A percentile compares a stretch with the other conserved stretches of the same genome.
phyloP scores from a whole-genome alignment of 2,797 vertebrate genomes.

The Gila robusta region DNA sequence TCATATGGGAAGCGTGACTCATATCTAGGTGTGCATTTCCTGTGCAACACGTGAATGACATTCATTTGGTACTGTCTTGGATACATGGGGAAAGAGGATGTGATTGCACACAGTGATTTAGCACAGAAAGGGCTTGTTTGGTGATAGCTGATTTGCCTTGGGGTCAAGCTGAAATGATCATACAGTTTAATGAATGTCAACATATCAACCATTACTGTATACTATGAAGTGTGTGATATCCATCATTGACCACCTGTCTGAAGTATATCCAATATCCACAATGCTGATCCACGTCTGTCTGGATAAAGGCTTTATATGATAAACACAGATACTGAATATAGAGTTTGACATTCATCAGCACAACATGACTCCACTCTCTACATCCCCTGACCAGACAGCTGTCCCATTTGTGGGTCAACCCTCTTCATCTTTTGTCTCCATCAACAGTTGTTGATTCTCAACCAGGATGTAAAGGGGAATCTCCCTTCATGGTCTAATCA shows the following conservation, averaged over 20 bases:
- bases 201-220: neutral
- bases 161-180: constrained; percentile 2
- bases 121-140: neutral
- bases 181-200: neutral
- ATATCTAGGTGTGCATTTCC: constrained; percentile 35
- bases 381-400: constrained; percentile 54
- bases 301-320: neutral
- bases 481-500: constrained; percentile 20
- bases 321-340: constrained; percentile 42
- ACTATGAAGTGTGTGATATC: constrained; percentile 5
- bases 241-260: constrained; percentile 21
- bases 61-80: neutral
- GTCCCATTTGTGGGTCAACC: constrained; percentile 32
- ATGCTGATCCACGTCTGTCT: constrained; percentile 11
- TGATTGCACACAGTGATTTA: constrained; percentile 12
- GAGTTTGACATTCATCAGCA: constrained; percentile 22
- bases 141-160: constrained; percentile 8
- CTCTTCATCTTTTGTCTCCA: constrained; percentile 10
- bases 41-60: constrained; percentile 3
- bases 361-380: constrained; percentile 36
- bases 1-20: constrained; percentile 48
- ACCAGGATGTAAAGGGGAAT: constrained; percentile 22
- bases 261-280: constrained; percentile 26
- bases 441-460: constrained; percentile 39
- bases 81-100: neutral